Percentiles rank a stretch among this genome's conserved stretches.
Conservation (phyloP, 1,140 invertebrate genomes). For the Reticulitermes speratus region DNA sequence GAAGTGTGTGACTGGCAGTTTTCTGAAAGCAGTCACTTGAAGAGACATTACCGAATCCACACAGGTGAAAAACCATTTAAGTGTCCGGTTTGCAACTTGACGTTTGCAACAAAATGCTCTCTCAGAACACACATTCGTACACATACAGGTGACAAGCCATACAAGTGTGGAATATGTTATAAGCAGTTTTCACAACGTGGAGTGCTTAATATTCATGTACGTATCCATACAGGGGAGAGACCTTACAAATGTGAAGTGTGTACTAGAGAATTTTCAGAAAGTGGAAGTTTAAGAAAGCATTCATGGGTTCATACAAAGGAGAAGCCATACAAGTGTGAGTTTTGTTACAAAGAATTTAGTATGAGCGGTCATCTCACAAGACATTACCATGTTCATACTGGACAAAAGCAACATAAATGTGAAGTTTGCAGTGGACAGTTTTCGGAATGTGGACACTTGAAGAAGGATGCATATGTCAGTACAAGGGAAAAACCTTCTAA, state of each 20-base stretch:
- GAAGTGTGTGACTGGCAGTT: not conserved
- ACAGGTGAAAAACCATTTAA: conserved; percentile 26
- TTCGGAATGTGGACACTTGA: no score
- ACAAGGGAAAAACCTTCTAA: no score
- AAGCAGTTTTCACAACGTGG: not conserved
- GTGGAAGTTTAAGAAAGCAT: conserved; percentile 22
- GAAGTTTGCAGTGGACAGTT: no score
- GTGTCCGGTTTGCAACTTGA: conserved; percentile 19
- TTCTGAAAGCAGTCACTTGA: not conserved
- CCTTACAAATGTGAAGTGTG: conserved; percentile 27
- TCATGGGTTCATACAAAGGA: conserved; percentile 22
- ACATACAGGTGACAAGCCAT: conserved; percentile 26
- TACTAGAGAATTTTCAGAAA: conserved; percentile 19
- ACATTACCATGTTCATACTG: not conserved
- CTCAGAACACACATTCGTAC: not conserved
- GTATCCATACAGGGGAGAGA: conserved; percentile 25
- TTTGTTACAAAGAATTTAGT: conserved; percentile 22
- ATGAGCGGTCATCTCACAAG: not conserved
- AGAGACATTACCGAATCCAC: not conserved
- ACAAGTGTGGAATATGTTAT: not conserved
- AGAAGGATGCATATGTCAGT: no score
- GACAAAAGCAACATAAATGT: not conserved
- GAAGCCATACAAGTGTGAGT: conserved; percentile 22
- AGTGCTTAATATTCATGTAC: not conserved
- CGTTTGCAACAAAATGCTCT: not conserved